Evolutionary conservation across 2,797 vertebrate species (phyloP).

Genomic region (Rhabdomys pumilio): DNA sequence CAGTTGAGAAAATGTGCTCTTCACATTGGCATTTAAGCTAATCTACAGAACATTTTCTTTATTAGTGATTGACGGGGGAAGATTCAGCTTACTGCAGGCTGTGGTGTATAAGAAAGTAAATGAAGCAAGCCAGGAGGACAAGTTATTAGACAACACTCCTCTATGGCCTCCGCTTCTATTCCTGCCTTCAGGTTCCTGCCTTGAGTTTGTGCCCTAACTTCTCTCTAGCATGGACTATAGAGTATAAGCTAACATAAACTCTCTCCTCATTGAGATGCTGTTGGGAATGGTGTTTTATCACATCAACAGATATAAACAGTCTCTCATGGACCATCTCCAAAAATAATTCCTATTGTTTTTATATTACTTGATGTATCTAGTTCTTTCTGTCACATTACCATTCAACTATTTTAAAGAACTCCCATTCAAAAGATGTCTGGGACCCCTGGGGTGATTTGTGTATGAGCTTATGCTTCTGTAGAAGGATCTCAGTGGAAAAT

Average conservation of each 20-base stretch:
- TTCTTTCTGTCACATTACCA: slow-evolving; percentile 24
- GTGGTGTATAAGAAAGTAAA: too few species aligned
- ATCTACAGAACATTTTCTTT: neutral
- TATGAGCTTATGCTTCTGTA: neutral
- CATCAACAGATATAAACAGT: slow-evolving; percentile 9
- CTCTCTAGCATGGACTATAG: neutral
- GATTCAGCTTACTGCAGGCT: neutral
- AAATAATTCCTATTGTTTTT: neutral
- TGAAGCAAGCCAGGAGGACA: neutral
- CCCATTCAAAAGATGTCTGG: slow-evolving; percentile 17
- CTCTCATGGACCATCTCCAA: neutral
- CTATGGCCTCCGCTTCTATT: neutral
- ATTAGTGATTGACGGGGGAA: neutral
- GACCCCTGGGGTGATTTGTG: neutral
- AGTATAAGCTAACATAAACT: neutral
- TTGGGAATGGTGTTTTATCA: neutral
- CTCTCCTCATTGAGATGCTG: neutral
- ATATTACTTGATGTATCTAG: neutral
- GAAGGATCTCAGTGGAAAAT: neutral
- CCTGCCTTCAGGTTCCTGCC: neutral
- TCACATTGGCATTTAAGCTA: neutral
- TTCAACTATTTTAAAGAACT: slow-evolving; percentile 20
- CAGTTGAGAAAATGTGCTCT: neutral
- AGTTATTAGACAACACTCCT: neutral
- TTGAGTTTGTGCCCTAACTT: neutral